Conservation (phyloP, 2,113 vertebrate genomes). For the Trachemys scripta region DNA sequence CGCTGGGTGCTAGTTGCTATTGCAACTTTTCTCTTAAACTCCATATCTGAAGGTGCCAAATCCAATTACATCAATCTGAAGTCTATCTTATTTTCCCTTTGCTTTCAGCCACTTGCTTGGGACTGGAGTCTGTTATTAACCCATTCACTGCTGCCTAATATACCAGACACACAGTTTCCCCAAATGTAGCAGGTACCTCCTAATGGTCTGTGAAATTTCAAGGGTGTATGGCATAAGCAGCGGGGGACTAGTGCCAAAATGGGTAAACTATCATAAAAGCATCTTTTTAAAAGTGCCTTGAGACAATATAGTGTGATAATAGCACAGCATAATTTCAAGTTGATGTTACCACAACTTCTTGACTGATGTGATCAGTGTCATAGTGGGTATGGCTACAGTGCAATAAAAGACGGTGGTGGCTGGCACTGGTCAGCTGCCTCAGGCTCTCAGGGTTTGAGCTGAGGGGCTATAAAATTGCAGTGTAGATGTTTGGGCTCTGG, state of each 20-base stretch:
- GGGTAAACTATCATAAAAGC: neutral
- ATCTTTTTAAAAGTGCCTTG: neutral
- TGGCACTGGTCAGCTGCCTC: neutral
- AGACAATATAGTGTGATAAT: rapidly evolving
- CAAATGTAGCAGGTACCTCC: neutral
- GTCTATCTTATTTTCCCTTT: neutral
- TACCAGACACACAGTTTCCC: neutral
- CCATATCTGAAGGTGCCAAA: neutral
- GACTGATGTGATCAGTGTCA: neutral
- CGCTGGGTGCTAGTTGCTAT: rapidly evolving
- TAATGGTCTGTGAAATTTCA: neutral
- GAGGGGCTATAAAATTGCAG: too few relatives aligned
- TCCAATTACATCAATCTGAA: neutral
- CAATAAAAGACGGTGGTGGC: neutral
- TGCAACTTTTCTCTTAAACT: neutral
- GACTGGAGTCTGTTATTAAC: neutral
- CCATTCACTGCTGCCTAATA: neutral
- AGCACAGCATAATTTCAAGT: neutral
- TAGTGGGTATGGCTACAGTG: neutral
- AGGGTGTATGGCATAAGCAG: neutral
- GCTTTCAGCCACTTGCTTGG: neutral
- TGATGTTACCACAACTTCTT: neutral
- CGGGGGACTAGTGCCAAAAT: neutral
- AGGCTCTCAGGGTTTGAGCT: neutral
- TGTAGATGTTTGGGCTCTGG: too few relatives aligned